phyloP scores from a whole-genome alignment of 2,113 vertebrate genomes.

The Heloderma charlesbogerti region DNA sequence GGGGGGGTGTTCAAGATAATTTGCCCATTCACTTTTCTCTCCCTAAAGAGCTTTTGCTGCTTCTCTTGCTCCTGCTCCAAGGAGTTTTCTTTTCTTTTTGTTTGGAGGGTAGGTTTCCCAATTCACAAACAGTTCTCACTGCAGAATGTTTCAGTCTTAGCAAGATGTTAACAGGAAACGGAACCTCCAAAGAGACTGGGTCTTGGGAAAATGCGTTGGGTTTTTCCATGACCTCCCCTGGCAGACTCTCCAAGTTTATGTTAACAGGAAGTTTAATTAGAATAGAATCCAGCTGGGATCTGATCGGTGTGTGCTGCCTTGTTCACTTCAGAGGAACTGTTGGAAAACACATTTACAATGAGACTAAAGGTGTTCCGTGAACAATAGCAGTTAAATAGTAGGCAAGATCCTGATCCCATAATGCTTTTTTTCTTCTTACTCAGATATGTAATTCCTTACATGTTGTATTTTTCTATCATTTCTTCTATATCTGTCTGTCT shows the following conservation, averaged over 20 bases:
- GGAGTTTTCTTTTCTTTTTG: background rate
- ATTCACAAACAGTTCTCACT: slow-evolving; percentile 53
- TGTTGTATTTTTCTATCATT: background rate
- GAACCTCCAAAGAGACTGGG: slow-evolving; percentile 50
- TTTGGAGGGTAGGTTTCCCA: slow-evolving; percentile 28
- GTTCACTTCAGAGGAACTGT: slow-evolving; percentile 43
- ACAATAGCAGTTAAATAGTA: slow-evolving; percentile 44
- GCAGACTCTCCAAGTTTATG: slow-evolving; percentile 56
- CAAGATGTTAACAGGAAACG: slow-evolving; percentile 45
- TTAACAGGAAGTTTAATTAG: slow-evolving; percentile 60
- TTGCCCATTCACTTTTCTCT: too few species aligned
- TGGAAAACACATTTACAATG: slow-evolving; percentile 50
- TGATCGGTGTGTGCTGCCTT: slow-evolving; percentile 56
- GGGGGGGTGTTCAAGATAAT: background rate
- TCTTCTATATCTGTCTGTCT: background rate
- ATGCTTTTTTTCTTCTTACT: slow-evolving; percentile 34
- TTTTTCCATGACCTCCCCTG: slow-evolving; percentile 48
- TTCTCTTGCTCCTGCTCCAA: background rate
- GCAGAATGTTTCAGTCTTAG: slow-evolving; percentile 46
- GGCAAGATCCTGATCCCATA: slow-evolving; percentile 32
- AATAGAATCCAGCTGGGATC: slow-evolving; percentile 68
- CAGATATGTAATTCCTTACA: background rate
- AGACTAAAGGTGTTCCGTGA: slow-evolving; percentile 46
- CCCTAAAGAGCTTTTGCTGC: too few species aligned
- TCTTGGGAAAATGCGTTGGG: slow-evolving; percentile 55